phyloP scores from a whole-genome alignment of 2,888 invertebrate species.

The Marronus borbonicus region DNA sequence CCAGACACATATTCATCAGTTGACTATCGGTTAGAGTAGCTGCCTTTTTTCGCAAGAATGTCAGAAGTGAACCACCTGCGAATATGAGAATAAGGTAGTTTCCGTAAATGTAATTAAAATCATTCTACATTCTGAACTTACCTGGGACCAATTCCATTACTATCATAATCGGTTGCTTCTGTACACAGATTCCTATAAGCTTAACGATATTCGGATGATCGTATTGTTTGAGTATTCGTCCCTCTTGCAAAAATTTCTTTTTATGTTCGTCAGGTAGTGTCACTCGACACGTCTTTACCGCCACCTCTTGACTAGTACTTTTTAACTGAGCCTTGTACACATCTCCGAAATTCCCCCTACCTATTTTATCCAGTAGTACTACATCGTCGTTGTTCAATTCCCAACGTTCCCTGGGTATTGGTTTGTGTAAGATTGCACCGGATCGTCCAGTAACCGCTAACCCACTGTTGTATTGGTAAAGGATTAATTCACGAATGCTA shows the following conservation, averaged over 20 bases:
- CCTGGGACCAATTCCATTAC: slow-evolving; percentile 97
- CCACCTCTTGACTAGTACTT: slow-evolving; percentile 88
- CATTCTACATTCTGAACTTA: slow-evolving; percentile 61
- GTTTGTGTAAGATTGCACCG: slow-evolving; percentile 88
- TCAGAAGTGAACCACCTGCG: slow-evolving; percentile 90
- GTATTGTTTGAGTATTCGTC: slow-evolving; percentile 95
- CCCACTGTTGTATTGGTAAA: slow-evolving; percentile 89
- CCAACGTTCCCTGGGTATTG: slow-evolving; percentile 93
- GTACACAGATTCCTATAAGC: slow-evolving; percentile 97
- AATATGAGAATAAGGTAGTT: slow-evolving; percentile 20
- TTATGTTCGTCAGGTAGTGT: slow-evolving; percentile 95
- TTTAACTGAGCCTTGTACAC: slow-evolving; percentile 93
- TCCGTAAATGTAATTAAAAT: neutral
- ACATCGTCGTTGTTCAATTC: slow-evolving; percentile 97
- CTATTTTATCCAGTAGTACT: slow-evolving; percentile 91
- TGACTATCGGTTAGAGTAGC: slow-evolving; percentile 75
- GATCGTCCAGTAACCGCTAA: slow-evolving; percentile 93
- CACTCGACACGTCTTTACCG: slow-evolving; percentile 96
- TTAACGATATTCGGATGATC: slow-evolving; percentile 97
- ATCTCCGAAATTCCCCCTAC: slow-evolving; percentile 97
- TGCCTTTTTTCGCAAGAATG: slow-evolving; percentile 88
- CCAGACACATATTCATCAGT: slow-evolving; percentile 91
- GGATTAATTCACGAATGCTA: slow-evolving; percentile 92
- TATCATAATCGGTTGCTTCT: slow-evolving; percentile 98
- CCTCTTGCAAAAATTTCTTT: slow-evolving; percentile 95